Evolutionary conservation across 2,113 vertebrate species (phyloP).

Genomic region (Lota lota): DNA sequence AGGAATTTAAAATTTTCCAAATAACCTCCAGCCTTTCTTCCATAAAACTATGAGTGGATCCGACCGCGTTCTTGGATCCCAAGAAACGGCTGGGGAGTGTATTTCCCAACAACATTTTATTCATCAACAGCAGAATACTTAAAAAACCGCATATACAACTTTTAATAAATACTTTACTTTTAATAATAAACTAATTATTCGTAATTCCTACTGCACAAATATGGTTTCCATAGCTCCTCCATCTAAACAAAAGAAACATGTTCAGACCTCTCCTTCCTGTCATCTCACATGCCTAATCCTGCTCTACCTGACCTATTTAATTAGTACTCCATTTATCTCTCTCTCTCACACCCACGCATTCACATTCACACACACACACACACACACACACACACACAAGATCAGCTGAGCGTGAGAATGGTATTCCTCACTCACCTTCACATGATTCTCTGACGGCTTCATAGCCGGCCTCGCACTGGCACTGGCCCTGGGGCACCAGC

Average conservation of each 20-base stretch:
- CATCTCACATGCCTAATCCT: not conserved
- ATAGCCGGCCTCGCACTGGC: slow-evolving; percentile 83
- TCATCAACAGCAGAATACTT: no score
- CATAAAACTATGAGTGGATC: no score
- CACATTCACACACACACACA: slow-evolving; percentile 25
- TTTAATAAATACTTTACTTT: no score
- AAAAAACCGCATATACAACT: no score
- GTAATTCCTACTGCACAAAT: no score
- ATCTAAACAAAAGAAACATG: slow-evolving; percentile 32
- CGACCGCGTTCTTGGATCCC: no score
- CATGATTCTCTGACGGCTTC: slow-evolving; percentile 79
- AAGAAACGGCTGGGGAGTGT: no score
- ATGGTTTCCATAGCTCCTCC: slow-evolving; percentile 2
- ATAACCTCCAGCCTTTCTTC: no score
- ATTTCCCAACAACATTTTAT: no score
- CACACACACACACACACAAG: no score
- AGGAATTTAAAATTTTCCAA: not conserved
- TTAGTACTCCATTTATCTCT: no score
- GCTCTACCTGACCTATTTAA: slow-evolving; percentile 15
- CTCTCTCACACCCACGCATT: slow-evolving; percentile 22
- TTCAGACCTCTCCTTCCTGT: slow-evolving; percentile 6
- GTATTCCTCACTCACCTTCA: slow-evolving; percentile 76
- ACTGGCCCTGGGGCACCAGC: slow-evolving; percentile 91
- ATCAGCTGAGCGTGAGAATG: slow-evolving; percentile 22
- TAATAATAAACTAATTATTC: no score